Conservation (phyloP, 2,888 invertebrate species). For the Erebia ligea region DNA sequence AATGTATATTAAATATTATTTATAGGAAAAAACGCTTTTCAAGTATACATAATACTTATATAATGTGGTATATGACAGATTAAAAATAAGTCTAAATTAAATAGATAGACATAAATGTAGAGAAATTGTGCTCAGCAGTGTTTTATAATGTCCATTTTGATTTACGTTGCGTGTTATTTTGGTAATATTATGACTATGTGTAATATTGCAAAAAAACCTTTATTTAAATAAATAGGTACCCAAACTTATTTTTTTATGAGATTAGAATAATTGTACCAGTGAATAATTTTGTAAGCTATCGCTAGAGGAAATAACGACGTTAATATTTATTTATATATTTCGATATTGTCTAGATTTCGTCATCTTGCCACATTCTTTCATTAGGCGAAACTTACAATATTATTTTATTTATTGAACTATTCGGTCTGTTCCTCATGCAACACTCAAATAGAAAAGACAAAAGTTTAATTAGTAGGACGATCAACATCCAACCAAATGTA, state of each 20-base stretch:
- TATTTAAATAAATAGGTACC: not conserved
- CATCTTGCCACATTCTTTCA: not conserved
- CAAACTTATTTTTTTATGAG: not conserved
- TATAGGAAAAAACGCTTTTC: conserved; percentile 70
- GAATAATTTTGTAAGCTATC: not conserved
- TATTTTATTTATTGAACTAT: not conserved
- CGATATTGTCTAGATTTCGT: not conserved
- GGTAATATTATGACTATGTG: not conserved
- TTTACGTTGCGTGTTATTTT: conserved; percentile 40
- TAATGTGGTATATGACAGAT: conserved; percentile 62
- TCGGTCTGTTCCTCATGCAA: not conserved
- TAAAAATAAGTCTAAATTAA: conserved; percentile 58
- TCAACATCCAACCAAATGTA: no score
- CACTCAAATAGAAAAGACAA: not conserved
- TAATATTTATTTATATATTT: not conserved
- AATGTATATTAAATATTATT: conserved; percentile 49
- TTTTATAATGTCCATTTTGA: conserved; percentile 48
- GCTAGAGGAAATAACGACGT: conserved; percentile 6
- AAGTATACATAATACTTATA: conserved; percentile 66
- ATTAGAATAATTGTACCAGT: not conserved
- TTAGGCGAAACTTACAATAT: conserved; percentile 7
- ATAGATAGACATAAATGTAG: conserved; percentile 77
- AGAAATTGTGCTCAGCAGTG: conserved; percentile 68
- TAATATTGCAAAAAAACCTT: not conserved
- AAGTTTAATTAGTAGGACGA: not conserved